Percentiles rank a stretch among this genome's conserved stretches.
These are phyloP conservation scores for Melanotaenia parkinsoni DNA, from an alignment of 2,797 vertebrate genomes.

Conservation along the genomic window DNA sequence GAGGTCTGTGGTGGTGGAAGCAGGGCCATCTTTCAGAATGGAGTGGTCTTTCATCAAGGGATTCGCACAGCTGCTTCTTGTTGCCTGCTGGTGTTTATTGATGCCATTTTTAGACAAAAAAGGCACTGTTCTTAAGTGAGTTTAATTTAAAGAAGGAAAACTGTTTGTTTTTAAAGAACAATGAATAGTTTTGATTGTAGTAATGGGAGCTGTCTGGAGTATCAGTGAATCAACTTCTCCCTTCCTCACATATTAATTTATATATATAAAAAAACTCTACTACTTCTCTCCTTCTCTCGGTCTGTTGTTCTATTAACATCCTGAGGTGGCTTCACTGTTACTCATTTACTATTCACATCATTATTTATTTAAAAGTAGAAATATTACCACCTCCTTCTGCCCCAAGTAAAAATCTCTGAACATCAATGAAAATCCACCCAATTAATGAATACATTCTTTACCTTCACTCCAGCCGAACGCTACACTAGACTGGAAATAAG, in stretches of 20 bases:
- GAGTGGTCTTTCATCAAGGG: slow-evolving; percentile 53
- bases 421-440: neutral
- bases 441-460: slow-evolving; percentile 2
- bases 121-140: slow-evolving; percentile 7
- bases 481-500: slow-evolving; percentile 43
- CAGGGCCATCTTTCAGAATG: slow-evolving; percentile 29
- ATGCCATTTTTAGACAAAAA: slow-evolving; percentile 63
- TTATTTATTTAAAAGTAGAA: neutral
- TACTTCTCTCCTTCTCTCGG: neutral
- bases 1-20: slow-evolving; percentile 35
- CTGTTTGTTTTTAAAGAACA: neutral
- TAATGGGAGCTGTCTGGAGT: slow-evolving; percentile 5
- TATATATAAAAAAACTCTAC: neutral
- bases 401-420: neutral
- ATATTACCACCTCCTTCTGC: neutral
- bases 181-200: neutral
- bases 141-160: neutral
- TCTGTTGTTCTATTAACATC: neutral
- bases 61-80: slow-evolving; percentile 44
- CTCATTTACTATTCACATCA: neutral
- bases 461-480: slow-evolving; percentile 9
- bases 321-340: neutral
- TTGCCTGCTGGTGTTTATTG: slow-evolving; percentile 57
- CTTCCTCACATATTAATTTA: neutral
- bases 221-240: neutral